These are phyloP conservation scores for Notamacropus eugenii DNA, from an alignment of 2,797 vertebrate genomes.

Conservation along the genomic window DNA sequence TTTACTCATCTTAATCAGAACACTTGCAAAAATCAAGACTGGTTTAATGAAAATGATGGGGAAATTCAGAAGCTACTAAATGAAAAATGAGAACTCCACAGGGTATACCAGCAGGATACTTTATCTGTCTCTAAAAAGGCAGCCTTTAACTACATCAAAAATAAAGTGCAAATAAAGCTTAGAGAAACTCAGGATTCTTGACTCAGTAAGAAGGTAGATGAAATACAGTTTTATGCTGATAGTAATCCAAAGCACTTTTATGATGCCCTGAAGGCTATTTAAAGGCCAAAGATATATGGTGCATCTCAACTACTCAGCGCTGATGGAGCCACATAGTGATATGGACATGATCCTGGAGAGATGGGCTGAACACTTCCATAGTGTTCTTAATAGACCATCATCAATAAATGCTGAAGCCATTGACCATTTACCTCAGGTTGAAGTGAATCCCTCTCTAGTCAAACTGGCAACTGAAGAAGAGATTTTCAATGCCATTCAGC, in stretches of 20 bases:
- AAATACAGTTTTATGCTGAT: background rate
- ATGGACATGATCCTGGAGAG: background rate
- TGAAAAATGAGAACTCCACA: background rate
- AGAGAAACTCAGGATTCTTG: background rate
- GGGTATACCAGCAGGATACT: background rate
- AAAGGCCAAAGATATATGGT: background rate
- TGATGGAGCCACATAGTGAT: background rate
- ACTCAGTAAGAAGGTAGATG: background rate
- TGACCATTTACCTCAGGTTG: background rate
- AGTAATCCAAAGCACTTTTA: background rate
- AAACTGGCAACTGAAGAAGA: background rate
- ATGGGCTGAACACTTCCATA: background rate
- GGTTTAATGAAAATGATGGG: background rate
- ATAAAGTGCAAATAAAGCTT: background rate
- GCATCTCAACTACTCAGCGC: background rate
- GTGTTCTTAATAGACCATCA: background rate
- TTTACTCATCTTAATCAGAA: background rate
- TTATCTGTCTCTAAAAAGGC: background rate
- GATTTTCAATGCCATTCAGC: background rate
- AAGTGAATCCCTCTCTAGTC: background rate
- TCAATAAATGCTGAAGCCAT: background rate
- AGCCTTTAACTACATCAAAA: background rate
- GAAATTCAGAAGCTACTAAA: background rate
- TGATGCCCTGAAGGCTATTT: background rate
- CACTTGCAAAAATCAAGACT: background rate